Evolutionary conservation across 2,113 vertebrate genomes (phyloP).

Genomic region (Otus sunia): DNA sequence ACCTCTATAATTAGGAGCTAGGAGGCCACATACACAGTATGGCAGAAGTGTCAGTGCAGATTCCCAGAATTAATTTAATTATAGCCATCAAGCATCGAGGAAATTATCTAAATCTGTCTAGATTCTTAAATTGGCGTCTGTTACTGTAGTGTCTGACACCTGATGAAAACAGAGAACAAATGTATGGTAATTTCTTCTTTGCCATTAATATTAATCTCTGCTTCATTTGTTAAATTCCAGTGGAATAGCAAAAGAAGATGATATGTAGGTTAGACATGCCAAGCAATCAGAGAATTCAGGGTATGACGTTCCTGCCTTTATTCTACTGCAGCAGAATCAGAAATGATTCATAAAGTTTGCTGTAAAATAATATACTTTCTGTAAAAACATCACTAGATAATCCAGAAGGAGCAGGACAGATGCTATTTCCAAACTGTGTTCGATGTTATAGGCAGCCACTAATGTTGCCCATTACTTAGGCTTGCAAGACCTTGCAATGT

Average conservation of each 20-base stretch:
- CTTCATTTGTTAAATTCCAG: conserved; percentile 37
- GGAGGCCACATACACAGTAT: background rate
- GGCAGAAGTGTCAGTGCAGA: conserved; percentile 10
- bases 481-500: background rate
- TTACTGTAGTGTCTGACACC: conserved; percentile 29
- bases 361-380: background rate
- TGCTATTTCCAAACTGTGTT: background rate
- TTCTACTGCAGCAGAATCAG: background rate
- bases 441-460: background rate
- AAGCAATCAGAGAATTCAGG: background rate
- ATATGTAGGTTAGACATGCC: background rate
- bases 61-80: conserved; percentile 60
- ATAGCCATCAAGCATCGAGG: conserved; percentile 11
- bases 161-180: conserved; percentile 49
- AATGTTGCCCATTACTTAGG: background rate
- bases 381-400: background rate
- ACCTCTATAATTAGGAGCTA: conserved; percentile 22
- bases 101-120: conserved; percentile 56
- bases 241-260: conserved; percentile 11
- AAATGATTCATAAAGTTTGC: background rate
- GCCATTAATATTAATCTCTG: conserved; percentile 24
- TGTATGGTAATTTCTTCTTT: conserved; percentile 41
- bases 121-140: conserved; percentile 35
- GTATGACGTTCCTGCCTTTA: background rate
- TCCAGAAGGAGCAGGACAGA: background rate